Percentiles rank a stretch among this genome's conserved stretches.
Conservation (phyloP, 2,888 invertebrate genomes). For the Dichetophora obliterata region DNA sequence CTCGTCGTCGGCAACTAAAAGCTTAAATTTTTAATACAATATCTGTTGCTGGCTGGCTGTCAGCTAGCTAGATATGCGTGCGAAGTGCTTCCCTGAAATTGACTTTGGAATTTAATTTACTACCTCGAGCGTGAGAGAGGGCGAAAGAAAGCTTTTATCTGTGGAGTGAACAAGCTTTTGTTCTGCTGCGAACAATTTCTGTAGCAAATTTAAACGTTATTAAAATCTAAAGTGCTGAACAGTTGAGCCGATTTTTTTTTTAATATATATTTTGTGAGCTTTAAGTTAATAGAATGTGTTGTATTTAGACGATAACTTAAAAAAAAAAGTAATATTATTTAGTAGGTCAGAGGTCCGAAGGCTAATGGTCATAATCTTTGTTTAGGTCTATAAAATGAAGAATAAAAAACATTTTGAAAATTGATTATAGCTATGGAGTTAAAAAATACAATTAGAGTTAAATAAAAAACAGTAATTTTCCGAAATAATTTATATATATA, state of each 20-base stretch:
- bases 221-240: constrained; percentile 19
- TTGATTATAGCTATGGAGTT: too few relatives aligned
- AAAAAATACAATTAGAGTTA: too few relatives aligned
- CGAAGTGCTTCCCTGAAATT: constrained; percentile 26
- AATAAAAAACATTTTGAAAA: too few relatives aligned
- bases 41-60: constrained; percentile 9
- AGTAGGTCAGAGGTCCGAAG: too few relatives aligned
- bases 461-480: too few relatives aligned
- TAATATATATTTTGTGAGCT: too few relatives aligned
- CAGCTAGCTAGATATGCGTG: background rate
- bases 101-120: constrained; percentile 39
- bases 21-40: constrained; percentile 24
- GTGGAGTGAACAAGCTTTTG: background rate
- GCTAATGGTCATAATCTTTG: too few relatives aligned
- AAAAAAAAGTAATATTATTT: too few relatives aligned
- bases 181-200: background rate
- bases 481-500: too few relatives aligned
- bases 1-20: background rate
- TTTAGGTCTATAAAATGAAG: too few relatives aligned
- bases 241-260: background rate
- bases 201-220: constrained; percentile 27
- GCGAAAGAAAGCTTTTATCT: background rate
- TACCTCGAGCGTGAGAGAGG: background rate
- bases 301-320: too few relatives aligned
- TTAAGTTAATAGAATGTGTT: too few relatives aligned